Evolutionary conservation across 2,888 invertebrate genomes (phyloP), one percentile per base, ranked within the genome.

Genomic region (Diarsia dahlii): DNA sequence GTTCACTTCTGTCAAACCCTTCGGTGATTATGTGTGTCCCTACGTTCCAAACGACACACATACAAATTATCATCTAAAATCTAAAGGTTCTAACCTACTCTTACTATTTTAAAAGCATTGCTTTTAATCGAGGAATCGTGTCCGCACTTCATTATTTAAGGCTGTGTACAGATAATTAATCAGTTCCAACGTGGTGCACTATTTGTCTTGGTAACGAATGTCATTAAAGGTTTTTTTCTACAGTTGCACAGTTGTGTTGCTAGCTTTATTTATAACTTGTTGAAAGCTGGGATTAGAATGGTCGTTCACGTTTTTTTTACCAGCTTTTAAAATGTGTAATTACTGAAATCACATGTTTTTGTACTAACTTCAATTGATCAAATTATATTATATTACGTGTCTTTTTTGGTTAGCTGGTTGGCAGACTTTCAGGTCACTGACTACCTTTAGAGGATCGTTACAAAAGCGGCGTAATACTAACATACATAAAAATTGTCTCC

Each of bases 201-300:
- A 86, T 86, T 87, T 78, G 84, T 86, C 86, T 86, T 81, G 67
- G 86, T 76, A 60, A 78, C 54, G 74, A 87, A 76, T 71, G 80
- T 75, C 66, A 39, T 72, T 46, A 67, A 60, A 76, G 74, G 86
- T 86, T 83, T 85, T 82, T 69, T 63, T 68, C 45, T 75, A 46
- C 28, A 84, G 58, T 81, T 84, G 63, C 76, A 74, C 62, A 15
- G 54, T 64, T 67, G 58, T 74, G 45, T 85, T 67, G 65, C 54
- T 50, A 50, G 76, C 23, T 82, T 82, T 85, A 74, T 85, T 82
- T 78, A 64, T 78, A 85, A 82, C 67, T 76, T 74, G 39, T n/a
- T 50, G n/a, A 50, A 67, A 28, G 3, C 6, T 13, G 13, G 20
- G n/a, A 62, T 58, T 58, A 3, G 8, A 12, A 4, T 39, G 39